Base-by-base conservation (phyloP, 2,797 vertebrate genomes). In the Mormyrops boulengeri region DNA sequence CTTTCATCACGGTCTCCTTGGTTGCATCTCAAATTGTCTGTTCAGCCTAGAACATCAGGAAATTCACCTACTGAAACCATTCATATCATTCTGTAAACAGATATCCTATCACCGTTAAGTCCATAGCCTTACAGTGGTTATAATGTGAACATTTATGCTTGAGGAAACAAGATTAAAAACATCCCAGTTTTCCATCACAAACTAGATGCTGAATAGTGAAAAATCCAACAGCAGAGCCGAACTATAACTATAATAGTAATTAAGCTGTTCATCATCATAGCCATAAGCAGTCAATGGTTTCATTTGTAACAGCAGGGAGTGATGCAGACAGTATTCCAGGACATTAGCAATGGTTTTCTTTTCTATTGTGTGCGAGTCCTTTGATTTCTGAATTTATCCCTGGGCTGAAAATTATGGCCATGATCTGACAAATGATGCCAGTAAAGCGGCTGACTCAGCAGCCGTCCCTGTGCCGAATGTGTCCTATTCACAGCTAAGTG, bases 1-100 rank as follows among this genome's bases (percentile, higher is more conserved):
- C 34, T 62, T 86, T 66, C 60, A 69, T 7, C 41, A 92, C 41
- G 12, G 89, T 69, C 3, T 89, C 62, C 34, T 49, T 85, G 80
- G 57, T 89, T n/a, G 88, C 53, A 17, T 86, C 26, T 38, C n/a
- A 14, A 38, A 91, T 9, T 22, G 87, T 38, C 60, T 69, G 3
- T 6, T 84, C 53, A 6, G 88, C 90, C 90, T 90, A 80, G 55
- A 50, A 85, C 44, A 90, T 12, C 84, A 87, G 30, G 22, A 80
- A 8, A 22, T 11, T 9, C 41, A 89, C 3, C n/a, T 50, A 49
- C 19, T 38, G 11, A 87, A 57, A 19, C 41, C 77, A 73, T 30
- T 34, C 38, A 6, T 84, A 49, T 84, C 17, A 7, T 47, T 19
- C 19, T 84, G 41, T 47, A 84, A 44, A 80, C 38, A 38, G 7